These are phyloP conservation scores for Drosophila mayaguana DNA, from an alignment of 2,888 invertebrate genomes.

Conservation along the genomic window DNA sequence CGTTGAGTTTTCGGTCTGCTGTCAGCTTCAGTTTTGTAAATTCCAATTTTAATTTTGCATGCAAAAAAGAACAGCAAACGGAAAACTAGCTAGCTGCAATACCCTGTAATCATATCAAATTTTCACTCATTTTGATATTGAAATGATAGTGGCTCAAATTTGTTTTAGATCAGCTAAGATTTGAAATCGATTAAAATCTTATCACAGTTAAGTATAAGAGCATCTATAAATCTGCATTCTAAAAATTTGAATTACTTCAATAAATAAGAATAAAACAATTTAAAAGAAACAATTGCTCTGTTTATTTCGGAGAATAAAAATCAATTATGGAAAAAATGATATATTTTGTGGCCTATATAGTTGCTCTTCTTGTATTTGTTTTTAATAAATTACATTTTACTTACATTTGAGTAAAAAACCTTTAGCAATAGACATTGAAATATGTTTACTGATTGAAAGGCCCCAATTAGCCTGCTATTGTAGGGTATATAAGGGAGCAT, in stretches of 20 bases:
- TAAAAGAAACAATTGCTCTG: too few relatives aligned
- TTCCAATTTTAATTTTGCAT: constrained; percentile 62
- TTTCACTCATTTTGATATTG: too few relatives aligned
- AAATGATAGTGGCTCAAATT: not conserved
- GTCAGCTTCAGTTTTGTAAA: constrained; percentile 47
- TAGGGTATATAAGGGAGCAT: constrained; percentile 20
- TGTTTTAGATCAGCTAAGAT: not conserved
- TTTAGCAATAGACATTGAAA: constrained; percentile 1
- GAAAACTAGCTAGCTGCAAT: not conserved
- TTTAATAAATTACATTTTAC: constrained; percentile 9
- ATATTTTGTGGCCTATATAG: not conserved
- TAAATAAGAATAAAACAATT: too few relatives aligned
- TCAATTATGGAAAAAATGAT: too few relatives aligned
- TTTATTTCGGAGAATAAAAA: too few relatives aligned
- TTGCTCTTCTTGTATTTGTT: not conserved
- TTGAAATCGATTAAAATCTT: not conserved
- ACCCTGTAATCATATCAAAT: constrained; percentile 6
- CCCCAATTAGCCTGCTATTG: not conserved
- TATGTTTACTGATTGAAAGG: not conserved
- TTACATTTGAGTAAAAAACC: not conserved
- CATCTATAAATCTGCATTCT: too few relatives aligned
- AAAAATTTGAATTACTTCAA: too few relatives aligned
- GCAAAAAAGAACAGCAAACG: constrained; percentile 8
- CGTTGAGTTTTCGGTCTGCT: constrained; percentile 48
- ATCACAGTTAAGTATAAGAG: too few relatives aligned